Percentiles rank a stretch among this genome's conserved stretches.
phyloP scores from a whole-genome alignment of 2,797 vertebrate genomes.

The Molossus molossus region DNA sequence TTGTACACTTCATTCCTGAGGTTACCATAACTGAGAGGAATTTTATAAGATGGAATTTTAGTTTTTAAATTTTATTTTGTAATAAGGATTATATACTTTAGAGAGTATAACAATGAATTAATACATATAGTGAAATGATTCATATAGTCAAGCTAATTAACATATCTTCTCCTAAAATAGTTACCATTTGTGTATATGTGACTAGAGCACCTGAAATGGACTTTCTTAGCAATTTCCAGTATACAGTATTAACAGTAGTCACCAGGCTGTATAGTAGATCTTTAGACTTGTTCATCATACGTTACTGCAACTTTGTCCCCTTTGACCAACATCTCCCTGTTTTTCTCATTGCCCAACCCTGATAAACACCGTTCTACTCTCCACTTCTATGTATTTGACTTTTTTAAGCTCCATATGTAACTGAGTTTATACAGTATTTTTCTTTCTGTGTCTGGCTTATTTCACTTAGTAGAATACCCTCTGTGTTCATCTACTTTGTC shows the following conservation, averaged over 20 bases:
- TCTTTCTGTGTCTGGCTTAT: slow-evolving; percentile 6
- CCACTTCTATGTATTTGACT: not conserved
- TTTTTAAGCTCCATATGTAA: not conserved
- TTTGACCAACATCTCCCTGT: not conserved
- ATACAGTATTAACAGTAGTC: not conserved
- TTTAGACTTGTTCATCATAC: not conserved
- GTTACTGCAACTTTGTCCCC: not conserved
- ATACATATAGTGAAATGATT: not conserved
- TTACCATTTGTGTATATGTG: not conserved
- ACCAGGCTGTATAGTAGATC: too few relatives aligned
- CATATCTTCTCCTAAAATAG: not conserved
- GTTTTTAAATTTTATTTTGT: not conserved
- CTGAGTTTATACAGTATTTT: not conserved
- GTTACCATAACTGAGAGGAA: not conserved
- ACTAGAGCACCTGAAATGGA: not conserved
- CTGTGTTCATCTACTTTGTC: not conserved
- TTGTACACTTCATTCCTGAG: not conserved
- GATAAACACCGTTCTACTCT: not conserved
- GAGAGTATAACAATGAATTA: not conserved
- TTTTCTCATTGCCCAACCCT: not conserved
- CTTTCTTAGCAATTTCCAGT: not conserved
- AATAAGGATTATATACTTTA: not conserved
- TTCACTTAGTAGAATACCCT: not conserved
- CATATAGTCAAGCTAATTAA: not conserved
- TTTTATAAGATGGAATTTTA: not conserved